phyloP scores from a whole-genome alignment of 2,797 vertebrate species.

The Cirrhinus mrigala region DNA sequence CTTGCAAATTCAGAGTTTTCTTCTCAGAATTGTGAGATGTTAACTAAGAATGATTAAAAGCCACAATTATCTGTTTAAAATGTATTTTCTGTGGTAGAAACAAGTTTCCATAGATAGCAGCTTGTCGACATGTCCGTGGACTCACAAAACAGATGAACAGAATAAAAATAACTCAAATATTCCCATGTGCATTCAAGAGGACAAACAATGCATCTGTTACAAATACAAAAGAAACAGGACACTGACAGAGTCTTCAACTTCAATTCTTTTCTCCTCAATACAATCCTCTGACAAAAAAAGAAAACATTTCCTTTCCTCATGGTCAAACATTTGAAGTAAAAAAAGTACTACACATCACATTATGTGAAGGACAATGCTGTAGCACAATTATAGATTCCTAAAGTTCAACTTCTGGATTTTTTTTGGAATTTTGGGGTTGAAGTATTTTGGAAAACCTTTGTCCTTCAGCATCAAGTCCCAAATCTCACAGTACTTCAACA shows the following conservation, averaged over 20 bases:
- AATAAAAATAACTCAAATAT: conserved; percentile 43
- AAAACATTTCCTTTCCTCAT: not conserved
- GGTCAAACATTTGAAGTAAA: not conserved
- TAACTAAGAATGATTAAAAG: not conserved
- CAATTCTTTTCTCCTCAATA: not conserved
- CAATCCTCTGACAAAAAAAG: not conserved
- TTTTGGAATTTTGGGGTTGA: not conserved
- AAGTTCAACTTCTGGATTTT: not conserved
- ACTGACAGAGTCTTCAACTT: conserved; percentile 55
- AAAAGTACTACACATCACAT: not conserved
- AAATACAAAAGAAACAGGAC: conserved; percentile 34
- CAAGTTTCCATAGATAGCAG: not conserved
- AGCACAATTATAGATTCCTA: not conserved
- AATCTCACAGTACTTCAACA: not conserved
- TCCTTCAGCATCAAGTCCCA: not conserved
- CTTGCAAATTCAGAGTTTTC: too few relatives aligned
- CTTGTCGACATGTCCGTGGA: not conserved
- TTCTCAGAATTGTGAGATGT: not conserved
- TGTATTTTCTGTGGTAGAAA: not conserved
- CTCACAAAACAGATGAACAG: conserved; percentile 35
- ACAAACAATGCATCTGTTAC: conserved; percentile 27
- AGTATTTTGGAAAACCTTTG: not conserved
- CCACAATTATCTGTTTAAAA: not conserved
- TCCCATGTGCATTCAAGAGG: conserved; percentile 14
- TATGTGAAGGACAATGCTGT: not conserved